Conservation (phyloP, 1,140 invertebrate genomes). For the Pogonomyrmex barbatus region DNA sequence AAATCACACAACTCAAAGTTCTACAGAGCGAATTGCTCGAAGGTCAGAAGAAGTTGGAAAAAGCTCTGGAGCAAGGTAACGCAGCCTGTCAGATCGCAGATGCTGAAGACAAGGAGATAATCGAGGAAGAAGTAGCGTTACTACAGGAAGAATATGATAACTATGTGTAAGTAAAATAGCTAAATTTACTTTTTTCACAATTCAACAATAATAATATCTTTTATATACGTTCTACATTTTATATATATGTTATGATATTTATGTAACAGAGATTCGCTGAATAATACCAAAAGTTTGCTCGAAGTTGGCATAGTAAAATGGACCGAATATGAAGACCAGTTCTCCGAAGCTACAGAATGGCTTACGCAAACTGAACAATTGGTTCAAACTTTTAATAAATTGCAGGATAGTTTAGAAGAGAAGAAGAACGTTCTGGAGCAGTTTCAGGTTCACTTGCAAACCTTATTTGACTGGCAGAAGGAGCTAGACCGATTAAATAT, state of each 20-base stretch:
- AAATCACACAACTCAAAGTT: constrained; percentile 94
- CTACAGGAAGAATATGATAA: constrained; percentile 95
- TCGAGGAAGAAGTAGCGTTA: constrained; percentile 95
- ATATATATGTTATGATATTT: constrained; percentile 50
- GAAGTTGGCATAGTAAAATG: constrained; percentile 97
- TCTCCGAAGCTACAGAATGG: constrained; percentile 95
- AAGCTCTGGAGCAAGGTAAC: constrained; percentile 93
- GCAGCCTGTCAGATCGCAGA: constrained; percentile 93
- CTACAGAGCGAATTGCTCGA: constrained; percentile 93
- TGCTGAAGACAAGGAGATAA: constrained; percentile 94
- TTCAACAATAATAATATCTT: not conserved
- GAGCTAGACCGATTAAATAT: constrained; percentile 96
- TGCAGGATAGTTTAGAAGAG: constrained; percentile 95
- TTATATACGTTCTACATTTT: constrained; percentile 10
- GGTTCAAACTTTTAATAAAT: constrained; percentile 95
- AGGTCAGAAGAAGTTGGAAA: constrained; percentile 93
- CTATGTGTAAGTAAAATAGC: constrained; percentile 89
- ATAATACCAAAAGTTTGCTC: constrained; percentile 92
- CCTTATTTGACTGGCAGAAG: constrained; percentile 96
- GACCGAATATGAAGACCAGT: constrained; percentile 98
- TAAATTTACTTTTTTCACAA: not conserved
- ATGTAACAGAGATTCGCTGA: constrained; percentile 88
- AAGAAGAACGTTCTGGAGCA: constrained; percentile 96
- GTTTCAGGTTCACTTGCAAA: constrained; percentile 96
- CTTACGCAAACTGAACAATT: constrained; percentile 94